These are phyloP conservation scores for Apaloderma vittatum DNA, from an alignment of 2,113 vertebrate genomes.

Conservation along the genomic window DNA sequence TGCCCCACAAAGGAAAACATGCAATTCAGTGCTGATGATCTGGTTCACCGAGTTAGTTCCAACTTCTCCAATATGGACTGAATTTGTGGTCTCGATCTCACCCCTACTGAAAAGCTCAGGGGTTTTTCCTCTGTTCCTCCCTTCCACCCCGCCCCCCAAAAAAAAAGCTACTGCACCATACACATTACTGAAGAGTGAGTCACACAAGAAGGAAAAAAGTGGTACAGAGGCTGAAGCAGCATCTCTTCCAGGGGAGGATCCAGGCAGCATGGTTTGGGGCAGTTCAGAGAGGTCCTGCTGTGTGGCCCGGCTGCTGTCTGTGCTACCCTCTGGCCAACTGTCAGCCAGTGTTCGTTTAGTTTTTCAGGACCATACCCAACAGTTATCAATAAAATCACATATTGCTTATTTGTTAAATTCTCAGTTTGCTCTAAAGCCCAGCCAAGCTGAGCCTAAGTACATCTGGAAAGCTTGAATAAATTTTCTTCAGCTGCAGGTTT, in stretches of 20 bases:
- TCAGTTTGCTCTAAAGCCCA: conserved; percentile 26
- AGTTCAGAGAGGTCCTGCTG: neutral
- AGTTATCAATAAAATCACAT: neutral
- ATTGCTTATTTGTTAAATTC: conserved; percentile 14
- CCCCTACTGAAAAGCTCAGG: neutral
- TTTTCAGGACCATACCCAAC: neutral
- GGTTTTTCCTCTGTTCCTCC: neutral
- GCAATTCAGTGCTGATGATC: neutral
- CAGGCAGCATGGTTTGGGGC: neutral
- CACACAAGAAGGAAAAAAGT: neutral
- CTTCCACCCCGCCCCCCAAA: accelerated
- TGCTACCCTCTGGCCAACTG: neutral
- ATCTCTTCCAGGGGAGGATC: accelerated
- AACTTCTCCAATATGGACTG: neutral
- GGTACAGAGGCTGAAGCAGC: neutral
- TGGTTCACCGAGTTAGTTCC: neutral
- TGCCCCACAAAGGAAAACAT: neutral
- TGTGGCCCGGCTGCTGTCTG: neutral
- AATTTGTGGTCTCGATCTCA: neutral
- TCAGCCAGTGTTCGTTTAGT: neutral
- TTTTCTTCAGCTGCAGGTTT: conserved; percentile 65
- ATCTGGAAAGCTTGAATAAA: conserved; percentile 35
- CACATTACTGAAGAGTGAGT: neutral
- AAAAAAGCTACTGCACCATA: neutral
- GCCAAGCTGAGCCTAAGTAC: neutral